These are phyloP conservation scores for Smittia aterrima DNA, from an alignment of 2,888 invertebrate species.

Conservation along the genomic window DNA sequence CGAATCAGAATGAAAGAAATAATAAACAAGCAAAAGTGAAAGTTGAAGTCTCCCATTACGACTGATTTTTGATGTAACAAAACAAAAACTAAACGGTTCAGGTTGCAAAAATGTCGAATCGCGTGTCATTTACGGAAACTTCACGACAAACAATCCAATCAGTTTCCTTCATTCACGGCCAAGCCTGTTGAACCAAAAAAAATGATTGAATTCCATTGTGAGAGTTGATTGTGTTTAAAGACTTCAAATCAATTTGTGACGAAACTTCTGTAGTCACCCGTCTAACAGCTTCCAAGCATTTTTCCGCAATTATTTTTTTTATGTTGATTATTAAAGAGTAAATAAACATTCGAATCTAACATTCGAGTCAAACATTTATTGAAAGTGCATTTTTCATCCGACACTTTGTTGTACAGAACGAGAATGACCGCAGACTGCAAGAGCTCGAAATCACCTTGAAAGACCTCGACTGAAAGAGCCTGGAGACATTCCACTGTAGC, in stretches of 20 bases:
- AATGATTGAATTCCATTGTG: not conserved
- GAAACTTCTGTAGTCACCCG: no score
- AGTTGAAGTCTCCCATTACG: conserved; percentile 40
- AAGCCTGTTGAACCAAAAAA: not conserved
- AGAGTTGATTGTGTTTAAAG: no score
- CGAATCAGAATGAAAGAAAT: not conserved
- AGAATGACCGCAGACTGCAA: conserved; percentile 8
- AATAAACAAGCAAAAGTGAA: conserved; percentile 28
- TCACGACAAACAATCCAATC: conserved; percentile 1
- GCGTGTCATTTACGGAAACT: conserved; percentile 20
- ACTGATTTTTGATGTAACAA: conserved; percentile 14
- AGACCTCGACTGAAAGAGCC: not conserved
- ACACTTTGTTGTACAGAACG: not conserved
- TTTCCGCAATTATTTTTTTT: no score
- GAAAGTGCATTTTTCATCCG: conserved; percentile 1
- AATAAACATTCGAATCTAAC: no score
- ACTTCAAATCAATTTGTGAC: no score
- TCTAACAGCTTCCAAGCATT: no score
- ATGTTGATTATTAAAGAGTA: no score
- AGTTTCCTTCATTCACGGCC: not conserved
- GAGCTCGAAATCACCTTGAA: not conserved
- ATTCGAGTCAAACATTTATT: not conserved
- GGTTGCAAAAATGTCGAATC: not conserved
- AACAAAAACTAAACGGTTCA: conserved; percentile 21
- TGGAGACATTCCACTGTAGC: conserved; percentile 1